Evolutionary conservation across 2,888 invertebrate genomes (phyloP), one percentile per base, ranked within the genome.

Genomic region (Unio delphinus): DNA sequence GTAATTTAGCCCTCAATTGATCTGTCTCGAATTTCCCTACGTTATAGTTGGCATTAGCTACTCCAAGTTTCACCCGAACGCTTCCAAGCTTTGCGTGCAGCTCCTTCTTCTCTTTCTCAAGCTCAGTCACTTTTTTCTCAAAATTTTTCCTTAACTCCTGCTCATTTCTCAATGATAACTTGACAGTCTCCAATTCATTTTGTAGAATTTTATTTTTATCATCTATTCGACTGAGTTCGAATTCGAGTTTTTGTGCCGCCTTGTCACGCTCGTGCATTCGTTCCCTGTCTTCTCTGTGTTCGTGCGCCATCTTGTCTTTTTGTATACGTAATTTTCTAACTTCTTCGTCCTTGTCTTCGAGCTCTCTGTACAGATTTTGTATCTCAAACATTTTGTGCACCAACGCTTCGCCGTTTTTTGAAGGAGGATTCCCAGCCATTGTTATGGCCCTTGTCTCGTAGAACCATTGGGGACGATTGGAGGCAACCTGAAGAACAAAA

Each of bases 41-140:
- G 55, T 75, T 77, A 68, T 72, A 71, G 60, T 77, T 77, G 8
- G 77, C 77, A 54, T 64, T 73, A 15, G 70, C 71, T 59, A 77
- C 73, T 15, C 77, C 77, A 26, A 75, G 68, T 60, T 75, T 77
- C 7, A 72, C 71, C 30, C 75, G 57, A 45, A 75, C 57, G 2
- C 65, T 55, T 26, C 75, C 68, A 57, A 73, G 54, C 30, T 71
- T 73, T 3, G 61, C 30, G 26, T 67, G 62, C 28, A 76, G 26
- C 0, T 76, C 75, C 58, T 72, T 69, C 61, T 62, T 72, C 7
- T 76, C 74, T 58, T 67, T 70, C 23, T 74, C 70, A 26, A 59
- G 26, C 7, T 67, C 63, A 55, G 65, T 66, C 17, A 69, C 28
- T 60, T 75, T 77, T 60, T 68, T 73, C 8, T 74, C 70, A 15